Evolutionary conservation across 2,797 vertebrate genomes (phyloP).

Genomic region (Gila robusta): DNA sequence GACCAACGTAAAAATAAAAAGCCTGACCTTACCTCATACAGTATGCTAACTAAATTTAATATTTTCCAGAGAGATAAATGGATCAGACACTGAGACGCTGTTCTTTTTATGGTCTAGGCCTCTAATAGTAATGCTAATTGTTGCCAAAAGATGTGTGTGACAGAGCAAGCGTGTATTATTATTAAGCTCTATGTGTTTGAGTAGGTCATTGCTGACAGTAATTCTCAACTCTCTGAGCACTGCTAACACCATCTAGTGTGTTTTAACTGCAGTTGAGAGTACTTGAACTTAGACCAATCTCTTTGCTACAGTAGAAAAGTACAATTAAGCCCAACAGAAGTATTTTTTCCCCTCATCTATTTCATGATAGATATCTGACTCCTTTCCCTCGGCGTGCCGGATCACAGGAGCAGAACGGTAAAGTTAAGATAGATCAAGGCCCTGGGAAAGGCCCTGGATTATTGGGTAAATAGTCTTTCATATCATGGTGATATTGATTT

Average conservation of each 20-base stretch:
- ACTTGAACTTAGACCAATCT: constrained; percentile 38
- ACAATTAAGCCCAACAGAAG: constrained; percentile 11
- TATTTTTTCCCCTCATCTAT: not conserved
- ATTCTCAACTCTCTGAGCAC: constrained; percentile 35
- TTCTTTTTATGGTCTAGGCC: constrained; percentile 68
- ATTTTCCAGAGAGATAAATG: constrained; percentile 1
- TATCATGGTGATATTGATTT: constrained; percentile 27
- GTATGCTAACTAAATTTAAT: constrained; percentile 3
- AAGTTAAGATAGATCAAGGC: not conserved
- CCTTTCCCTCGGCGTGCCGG: not conserved
- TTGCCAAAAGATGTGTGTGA: constrained; percentile 71
- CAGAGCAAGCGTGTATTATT: constrained; percentile 62
- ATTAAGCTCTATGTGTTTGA: constrained; percentile 57
- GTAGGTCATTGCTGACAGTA: constrained; percentile 12
- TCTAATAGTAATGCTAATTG: constrained; percentile 71
- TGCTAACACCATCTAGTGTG: constrained; percentile 36
- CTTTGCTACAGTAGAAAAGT: constrained; percentile 11
- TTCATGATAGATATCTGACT: not conserved
- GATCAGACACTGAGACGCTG: not conserved
- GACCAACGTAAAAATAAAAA: not conserved
- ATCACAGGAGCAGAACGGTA: not conserved
- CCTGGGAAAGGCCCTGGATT: not conserved
- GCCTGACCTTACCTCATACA: constrained; percentile 8
- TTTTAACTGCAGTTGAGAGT: constrained; percentile 49
- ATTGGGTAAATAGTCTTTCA: constrained; percentile 12